These are phyloP conservation scores for Alethe diademata DNA, from an alignment of 2,113 vertebrate species.

Conservation along the genomic window DNA sequence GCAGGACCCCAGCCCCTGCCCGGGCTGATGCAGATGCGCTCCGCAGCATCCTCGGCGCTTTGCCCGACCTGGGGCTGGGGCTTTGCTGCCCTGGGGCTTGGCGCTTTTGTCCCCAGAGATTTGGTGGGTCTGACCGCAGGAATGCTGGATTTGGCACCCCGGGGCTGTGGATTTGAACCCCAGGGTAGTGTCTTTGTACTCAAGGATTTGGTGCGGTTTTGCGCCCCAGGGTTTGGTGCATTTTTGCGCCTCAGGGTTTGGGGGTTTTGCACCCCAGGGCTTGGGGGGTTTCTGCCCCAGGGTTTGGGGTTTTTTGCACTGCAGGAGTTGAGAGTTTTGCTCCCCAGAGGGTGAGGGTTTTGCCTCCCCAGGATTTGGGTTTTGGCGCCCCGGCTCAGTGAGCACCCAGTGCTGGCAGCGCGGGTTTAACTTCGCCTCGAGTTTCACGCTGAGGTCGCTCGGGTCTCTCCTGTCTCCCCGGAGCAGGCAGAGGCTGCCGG, in stretches of 20 bases:
- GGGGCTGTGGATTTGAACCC: not conserved
- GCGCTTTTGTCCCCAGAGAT: rapidly evolving
- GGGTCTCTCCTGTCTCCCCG: rapidly evolving
- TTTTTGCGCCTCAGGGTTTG: not conserved
- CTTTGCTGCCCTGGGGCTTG: not conserved
- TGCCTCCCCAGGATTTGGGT: rapidly evolving
- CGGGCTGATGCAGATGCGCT: not conserved
- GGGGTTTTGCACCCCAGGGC: not conserved
- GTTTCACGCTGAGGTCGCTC: rapidly evolving
- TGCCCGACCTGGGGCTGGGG: rapidly evolving
- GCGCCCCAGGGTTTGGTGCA: too few species aligned
- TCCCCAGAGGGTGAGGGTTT: not conserved
- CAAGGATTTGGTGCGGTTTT: too few species aligned
- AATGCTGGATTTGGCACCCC: not conserved
- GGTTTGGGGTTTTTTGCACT: not conserved
- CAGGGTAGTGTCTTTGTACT: not conserved
- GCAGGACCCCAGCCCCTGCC: too few species aligned
- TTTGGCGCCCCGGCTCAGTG: rapidly evolving
- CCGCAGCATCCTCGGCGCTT: not conserved
- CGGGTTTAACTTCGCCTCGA: not conserved
- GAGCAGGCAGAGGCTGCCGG: not conserved
- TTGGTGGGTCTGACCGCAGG: not conserved
- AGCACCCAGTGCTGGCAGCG: rapidly evolving
- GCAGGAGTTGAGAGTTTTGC: rapidly evolving
- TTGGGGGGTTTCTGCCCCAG: too few species aligned